Evolutionary conservation across 2,888 invertebrate genomes (phyloP), one percentile per base, ranked within the genome.

Genomic region (Hydropsyche betteni): DNA sequence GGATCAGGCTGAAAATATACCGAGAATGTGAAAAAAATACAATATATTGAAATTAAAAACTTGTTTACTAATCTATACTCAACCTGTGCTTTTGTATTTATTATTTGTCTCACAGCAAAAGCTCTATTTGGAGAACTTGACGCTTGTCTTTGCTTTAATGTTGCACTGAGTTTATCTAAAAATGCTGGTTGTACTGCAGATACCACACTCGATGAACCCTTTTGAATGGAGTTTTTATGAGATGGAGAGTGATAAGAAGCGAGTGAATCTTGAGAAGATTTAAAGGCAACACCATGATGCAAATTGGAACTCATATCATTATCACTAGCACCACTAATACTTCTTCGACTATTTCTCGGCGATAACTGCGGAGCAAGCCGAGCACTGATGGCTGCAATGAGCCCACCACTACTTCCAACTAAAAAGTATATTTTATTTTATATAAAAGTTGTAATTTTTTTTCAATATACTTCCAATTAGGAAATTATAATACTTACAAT

Each of bases 121-220:
- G 92, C 93, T 80, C 90, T 86, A 73, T 84, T 81, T 74, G 84
- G 88, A 7, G 77, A 77, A 3, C 83, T 77, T 0, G 85, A 80
- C 82, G 88, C 88, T 80, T 88, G 88, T 80, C 86, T 84, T 0
- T 86, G 84, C 8, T 86, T 85, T 69, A 95, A 85, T 81, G 94
- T 94, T 12, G 93, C 93, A 81, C 95, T 95, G 79, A 95, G 84
- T 82, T 93, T 93, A 85, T 94, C 93, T 72, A 94, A 86, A 84
- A 94, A 94, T 0, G 85, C 88, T 0, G 88, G 86, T 76, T 86
- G 86, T 1, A 85, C 86, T 0, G 83, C 83, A 24, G 74, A 73
- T 24, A 73, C 68, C 51, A 75, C 78, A 70, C 73, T 53, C 5
- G 76, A 52, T 14, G 36, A 14, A 8, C 53, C 52, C 34, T 36